phyloP scores from a whole-genome alignment of 2,113 vertebrate genomes.

The Callipepla squamata region DNA sequence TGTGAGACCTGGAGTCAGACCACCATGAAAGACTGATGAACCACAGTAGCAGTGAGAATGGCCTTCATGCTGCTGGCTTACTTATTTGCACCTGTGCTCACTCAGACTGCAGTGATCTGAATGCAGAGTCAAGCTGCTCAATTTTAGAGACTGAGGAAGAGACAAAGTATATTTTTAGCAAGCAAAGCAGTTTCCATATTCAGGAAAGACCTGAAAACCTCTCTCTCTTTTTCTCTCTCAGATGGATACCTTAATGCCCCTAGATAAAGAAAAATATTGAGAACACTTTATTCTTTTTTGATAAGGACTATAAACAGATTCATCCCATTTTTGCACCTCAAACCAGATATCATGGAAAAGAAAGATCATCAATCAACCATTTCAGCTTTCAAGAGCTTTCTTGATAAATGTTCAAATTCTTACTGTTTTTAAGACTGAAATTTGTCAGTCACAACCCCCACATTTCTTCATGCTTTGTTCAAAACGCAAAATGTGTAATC shows the following conservation, averaged over 20 bases:
- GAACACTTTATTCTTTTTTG: not conserved
- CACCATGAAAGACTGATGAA: not conserved
- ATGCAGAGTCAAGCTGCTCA: not conserved
- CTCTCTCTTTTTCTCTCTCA: not conserved
- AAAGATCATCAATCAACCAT: constrained; percentile 17
- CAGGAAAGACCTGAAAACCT: not conserved
- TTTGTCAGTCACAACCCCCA: constrained; percentile 51
- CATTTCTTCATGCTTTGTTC: constrained; percentile 2
- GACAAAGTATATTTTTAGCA: not conserved
- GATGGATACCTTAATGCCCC: not conserved
- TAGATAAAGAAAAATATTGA: not conserved
- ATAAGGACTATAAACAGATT: not conserved
- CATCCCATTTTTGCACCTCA: not conserved
- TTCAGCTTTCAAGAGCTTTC: not conserved
- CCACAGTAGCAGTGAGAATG: not conserved
- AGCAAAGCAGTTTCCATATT: not conserved
- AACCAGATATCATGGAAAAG: not conserved
- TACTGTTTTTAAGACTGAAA: constrained; percentile 2
- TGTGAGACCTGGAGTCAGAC: not conserved
- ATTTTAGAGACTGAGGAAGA: not conserved
- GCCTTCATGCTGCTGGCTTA: not conserved
- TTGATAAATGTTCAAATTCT: not conserved
- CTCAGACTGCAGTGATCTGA: not conserved
- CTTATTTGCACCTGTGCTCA: not conserved
- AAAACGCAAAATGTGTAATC: not conserved